Conservation (phyloP, 2,113 vertebrate genomes). For the Tricholaema leucomelas region DNA sequence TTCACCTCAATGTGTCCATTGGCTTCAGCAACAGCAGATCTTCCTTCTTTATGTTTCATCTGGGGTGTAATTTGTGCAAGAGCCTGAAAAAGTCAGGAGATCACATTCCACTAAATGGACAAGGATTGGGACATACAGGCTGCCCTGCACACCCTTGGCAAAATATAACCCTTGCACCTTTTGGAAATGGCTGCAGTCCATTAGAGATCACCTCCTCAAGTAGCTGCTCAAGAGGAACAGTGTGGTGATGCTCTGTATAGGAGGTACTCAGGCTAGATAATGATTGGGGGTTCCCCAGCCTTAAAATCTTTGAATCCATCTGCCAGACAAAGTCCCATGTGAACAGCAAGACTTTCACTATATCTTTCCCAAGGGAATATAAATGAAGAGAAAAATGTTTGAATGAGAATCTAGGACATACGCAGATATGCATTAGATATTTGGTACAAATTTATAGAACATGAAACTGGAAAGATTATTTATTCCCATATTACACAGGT, state of each 20-base stretch:
- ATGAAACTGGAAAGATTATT: neutral
- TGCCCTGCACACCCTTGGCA: rapidly evolving
- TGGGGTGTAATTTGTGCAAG: neutral
- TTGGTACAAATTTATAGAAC: neutral
- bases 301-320: neutral
- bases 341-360: neutral
- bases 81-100: neutral
- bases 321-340: neutral
- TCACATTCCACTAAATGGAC: neutral
- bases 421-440: neutral
- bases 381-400: neutral
- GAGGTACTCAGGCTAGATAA: neutral
- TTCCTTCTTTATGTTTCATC: neutral
- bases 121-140: neutral
- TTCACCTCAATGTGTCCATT: neutral
- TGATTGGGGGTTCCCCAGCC: neutral
- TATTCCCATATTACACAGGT: neutral
- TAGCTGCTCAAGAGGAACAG: rapidly evolving
- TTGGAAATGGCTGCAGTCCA: neutral
- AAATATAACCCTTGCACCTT: rapidly evolving
- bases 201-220: neutral
- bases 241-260: neutral
- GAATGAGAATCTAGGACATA: neutral
- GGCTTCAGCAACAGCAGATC: neutral
- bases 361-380: neutral